Conservation (phyloP, 2,113 vertebrate species). For the Misgurnus mizolepis region DNA sequence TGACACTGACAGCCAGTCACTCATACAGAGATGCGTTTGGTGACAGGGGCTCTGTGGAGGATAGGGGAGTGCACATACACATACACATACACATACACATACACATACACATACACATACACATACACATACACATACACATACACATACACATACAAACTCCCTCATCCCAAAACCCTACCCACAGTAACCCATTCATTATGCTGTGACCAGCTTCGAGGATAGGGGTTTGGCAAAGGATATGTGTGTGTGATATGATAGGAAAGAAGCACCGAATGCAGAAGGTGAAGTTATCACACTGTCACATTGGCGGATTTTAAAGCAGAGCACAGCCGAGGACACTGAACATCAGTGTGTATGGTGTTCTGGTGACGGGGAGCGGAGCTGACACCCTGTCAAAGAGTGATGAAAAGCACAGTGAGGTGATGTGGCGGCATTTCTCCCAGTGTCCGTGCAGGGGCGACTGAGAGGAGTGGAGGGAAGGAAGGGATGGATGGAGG, state of each 20-base stretch:
- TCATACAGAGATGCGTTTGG: slow-evolving; percentile 46
- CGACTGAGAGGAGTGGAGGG: slow-evolving; percentile 47
- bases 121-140: not conserved
- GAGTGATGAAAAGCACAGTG: slow-evolving; percentile 78
- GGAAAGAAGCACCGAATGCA: slow-evolving; percentile 56
- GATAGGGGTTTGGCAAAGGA: not conserved
- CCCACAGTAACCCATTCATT: slow-evolving; percentile 33
- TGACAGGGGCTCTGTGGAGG: slow-evolving; percentile 60
- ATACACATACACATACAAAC: not conserved
- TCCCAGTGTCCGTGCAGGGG: slow-evolving; percentile 71
- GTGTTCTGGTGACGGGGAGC: slow-evolving; percentile 70
- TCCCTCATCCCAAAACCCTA: not conserved
- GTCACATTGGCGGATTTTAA: slow-evolving; percentile 73
- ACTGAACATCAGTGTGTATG: slow-evolving; percentile 75
- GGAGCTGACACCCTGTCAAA: slow-evolving; percentile 77
- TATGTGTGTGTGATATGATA: not conserved
- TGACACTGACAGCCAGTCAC: slow-evolving; percentile 62
- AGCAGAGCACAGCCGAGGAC: slow-evolving; percentile 69
- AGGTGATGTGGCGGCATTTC: slow-evolving; percentile 76
- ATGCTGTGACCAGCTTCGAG: slow-evolving; percentile 26
- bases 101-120: no score
- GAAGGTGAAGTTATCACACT: slow-evolving; percentile 66
- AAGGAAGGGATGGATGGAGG: not conserved
- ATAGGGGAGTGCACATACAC: slow-evolving; percentile 2
- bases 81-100: no score